Evolutionary conservation across 2,888 invertebrate genomes (phyloP).

Genomic region (Parasteatoda lunata): DNA sequence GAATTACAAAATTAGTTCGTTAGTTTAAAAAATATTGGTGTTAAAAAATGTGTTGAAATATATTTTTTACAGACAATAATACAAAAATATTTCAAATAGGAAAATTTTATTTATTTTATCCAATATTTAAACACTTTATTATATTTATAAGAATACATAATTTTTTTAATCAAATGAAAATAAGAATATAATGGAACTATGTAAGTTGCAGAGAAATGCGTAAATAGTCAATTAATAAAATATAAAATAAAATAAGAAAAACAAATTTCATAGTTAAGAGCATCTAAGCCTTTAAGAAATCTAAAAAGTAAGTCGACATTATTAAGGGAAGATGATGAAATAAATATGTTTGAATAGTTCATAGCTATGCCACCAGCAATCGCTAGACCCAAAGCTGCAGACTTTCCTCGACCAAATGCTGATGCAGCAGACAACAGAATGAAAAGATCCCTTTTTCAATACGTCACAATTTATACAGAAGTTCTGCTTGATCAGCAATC

Average conservation of each 20-base stretch:
- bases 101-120: too few relatives aligned
- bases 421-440: conserved; percentile 94
- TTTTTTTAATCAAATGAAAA: too few relatives aligned
- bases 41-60: too few relatives aligned
- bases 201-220: too few relatives aligned
- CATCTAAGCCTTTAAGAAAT: conserved; percentile 96
- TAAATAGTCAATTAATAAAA: not conserved
- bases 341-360: conserved; percentile 94
- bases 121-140: too few relatives aligned
- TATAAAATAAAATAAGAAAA: not conserved
- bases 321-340: conserved; percentile 97
- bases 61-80: too few relatives aligned
- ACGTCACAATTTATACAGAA: conserved; percentile 94
- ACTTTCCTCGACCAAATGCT: conserved; percentile 97
- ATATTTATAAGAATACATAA: too few relatives aligned
- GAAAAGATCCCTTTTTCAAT: conserved; percentile 90
- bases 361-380: conserved; percentile 81
- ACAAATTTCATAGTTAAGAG: conserved; percentile 83
- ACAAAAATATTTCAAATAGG: too few relatives aligned
- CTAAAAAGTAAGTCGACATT: conserved; percentile 98
- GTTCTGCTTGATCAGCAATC: conserved; percentile 93
- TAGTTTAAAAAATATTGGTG: too few relatives aligned
- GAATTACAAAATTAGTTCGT: too few relatives aligned
- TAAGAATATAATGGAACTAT: too few relatives aligned
- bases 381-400: conserved; percentile 94